phyloP scores from a whole-genome alignment of 2,113 vertebrate genomes.

The Eubucco bourcierii region DNA sequence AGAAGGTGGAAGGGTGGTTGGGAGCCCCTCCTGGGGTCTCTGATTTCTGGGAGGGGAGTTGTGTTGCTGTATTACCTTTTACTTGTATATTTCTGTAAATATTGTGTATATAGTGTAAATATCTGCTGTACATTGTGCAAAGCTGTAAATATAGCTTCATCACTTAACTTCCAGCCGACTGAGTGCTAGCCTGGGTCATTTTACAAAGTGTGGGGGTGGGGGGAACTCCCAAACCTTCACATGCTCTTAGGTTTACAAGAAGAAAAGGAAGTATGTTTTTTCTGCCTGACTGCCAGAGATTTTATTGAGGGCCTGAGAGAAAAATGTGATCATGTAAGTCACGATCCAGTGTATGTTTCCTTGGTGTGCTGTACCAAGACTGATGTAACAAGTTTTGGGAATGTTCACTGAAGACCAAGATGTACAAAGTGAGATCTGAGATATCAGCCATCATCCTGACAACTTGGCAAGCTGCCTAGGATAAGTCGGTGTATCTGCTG shows the following conservation, averaged over 20 bases:
- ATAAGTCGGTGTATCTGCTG: not conserved
- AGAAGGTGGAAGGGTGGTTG: too few species aligned
- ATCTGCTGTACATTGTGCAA: too few species aligned
- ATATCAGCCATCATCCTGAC: not conserved
- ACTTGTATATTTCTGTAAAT: too few species aligned
- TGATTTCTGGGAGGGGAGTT: too few species aligned
- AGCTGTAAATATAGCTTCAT: too few species aligned
- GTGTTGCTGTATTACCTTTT: too few species aligned
- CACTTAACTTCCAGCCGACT: too few species aligned
- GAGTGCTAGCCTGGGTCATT: too few species aligned
- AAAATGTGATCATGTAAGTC: conserved; percentile 9
- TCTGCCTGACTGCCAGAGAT: not conserved
- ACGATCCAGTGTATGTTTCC: not conserved
- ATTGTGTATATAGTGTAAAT: too few species aligned
- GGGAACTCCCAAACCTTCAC: too few species aligned
- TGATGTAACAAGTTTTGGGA: conserved; percentile 29
- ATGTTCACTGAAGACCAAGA: conserved; percentile 15
- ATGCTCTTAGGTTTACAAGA: conserved; percentile 15
- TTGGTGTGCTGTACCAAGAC: not conserved
- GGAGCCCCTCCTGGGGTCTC: too few species aligned
- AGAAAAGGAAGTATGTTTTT: not conserved
- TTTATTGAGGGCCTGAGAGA: not conserved
- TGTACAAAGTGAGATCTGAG: not conserved
- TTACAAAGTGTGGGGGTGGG: too few species aligned
- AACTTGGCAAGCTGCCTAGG: not conserved